These are phyloP conservation scores for Drymodes brunneopygia DNA, from an alignment of 2,113 vertebrate genomes.

Conservation along the genomic window DNA sequence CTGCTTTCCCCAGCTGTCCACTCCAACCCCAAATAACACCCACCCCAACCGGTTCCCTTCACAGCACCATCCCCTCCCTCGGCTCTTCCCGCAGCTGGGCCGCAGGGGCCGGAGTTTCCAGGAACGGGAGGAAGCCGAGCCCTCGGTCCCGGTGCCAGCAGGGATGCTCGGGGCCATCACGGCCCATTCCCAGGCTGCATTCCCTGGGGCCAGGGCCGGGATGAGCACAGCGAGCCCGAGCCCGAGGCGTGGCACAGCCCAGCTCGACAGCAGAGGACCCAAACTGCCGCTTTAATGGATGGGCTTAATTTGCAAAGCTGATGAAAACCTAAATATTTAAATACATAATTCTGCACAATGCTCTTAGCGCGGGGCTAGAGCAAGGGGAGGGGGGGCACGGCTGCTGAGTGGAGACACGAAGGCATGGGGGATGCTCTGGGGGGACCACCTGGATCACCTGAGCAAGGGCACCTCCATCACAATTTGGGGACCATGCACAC, in stretches of 20 bases:
- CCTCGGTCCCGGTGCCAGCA: not conserved
- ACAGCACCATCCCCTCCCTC: fast-evolving
- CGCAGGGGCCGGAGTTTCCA: fast-evolving
- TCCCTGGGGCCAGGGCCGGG: not conserved
- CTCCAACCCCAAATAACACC: not conserved
- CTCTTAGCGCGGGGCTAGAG: not conserved
- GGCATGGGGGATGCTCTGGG: not conserved
- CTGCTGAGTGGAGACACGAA: fast-evolving
- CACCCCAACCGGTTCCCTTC: not conserved
- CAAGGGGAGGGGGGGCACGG: fast-evolving
- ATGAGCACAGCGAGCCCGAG: not conserved
- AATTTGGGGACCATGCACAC: fast-evolving
- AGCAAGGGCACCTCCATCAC: not conserved
- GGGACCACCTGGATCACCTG: not conserved
- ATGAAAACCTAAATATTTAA: slow-evolving; percentile 70
- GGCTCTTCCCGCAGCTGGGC: fast-evolving
- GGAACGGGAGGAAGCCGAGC: not conserved
- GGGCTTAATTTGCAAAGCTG: slow-evolving; percentile 67
- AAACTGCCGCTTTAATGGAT: slow-evolving; percentile 29
- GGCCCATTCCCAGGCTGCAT: not conserved
- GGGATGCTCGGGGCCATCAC: not conserved
- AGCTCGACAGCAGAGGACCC: not conserved
- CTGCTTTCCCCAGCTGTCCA: fast-evolving
- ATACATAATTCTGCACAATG: slow-evolving; percentile 42
- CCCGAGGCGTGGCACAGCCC: not conserved